Evolutionary conservation across 2,888 invertebrate species (phyloP), one percentile per base, ranked within the genome.

Genomic region (Pristionchus exspectatus): DNA sequence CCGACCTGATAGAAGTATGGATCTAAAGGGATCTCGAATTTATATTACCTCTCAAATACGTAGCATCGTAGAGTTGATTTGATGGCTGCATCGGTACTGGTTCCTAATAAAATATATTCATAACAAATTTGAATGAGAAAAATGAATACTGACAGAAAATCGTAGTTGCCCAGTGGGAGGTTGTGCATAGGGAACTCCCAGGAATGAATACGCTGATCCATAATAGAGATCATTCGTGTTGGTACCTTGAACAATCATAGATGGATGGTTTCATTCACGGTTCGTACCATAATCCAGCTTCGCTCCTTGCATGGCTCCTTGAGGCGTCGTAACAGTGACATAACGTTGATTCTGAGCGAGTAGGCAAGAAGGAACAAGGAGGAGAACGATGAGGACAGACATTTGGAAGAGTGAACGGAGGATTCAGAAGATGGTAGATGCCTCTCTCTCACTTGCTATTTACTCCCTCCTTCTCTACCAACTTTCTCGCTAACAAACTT

Each of bases 111-210:
- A 54, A 24, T 27, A 50, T 44, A 16, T 33, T 72, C 59, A 50
- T 44, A 38, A 38, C 38, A 5, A 38, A 7, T 50, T 12, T 50
- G 44, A 12, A 50, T 10, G 44, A 50, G 44, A n/a, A 50, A 18
- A 74, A 74, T 18, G 63, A 18, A 63, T 72, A 50, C 90, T 81
- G 74, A 92, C 92, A 74, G 86, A 89, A 63, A 92, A 92, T 27
- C 94, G 90, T 4, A 90, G 87, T n/a, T 91, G 90, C 14, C 92
- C 92, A 27, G 91, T 90, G 5, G 94, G 94, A 14, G 93, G 87
- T 66, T 93, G 91, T 27, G 91, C 92, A 86, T 93, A 94, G 0
- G 94, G 93, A 14, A 94, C 92, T 0, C 94, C 94, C 18, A 93
- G 90, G 90, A 93, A 94, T 9, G 91, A 92, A 56, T 93, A 87